Conservation (phyloP, 2,113 vertebrate genomes). For the Protomyctophum bolini region DNA sequence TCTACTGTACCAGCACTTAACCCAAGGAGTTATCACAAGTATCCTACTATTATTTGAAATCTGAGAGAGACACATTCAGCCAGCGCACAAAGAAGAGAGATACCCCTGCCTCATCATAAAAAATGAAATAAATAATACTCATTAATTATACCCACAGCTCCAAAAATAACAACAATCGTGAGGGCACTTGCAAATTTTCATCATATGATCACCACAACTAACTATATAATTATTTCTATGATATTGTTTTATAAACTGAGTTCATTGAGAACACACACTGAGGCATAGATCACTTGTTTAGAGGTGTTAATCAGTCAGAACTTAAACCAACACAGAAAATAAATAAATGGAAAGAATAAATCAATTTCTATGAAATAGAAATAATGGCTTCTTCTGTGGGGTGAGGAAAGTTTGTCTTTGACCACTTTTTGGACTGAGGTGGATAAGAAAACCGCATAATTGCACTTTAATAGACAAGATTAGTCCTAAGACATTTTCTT, state of each 20-base stretch:
- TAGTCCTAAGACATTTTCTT: constrained; percentile 46
- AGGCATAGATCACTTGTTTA: constrained; percentile 66
- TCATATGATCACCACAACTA: constrained; percentile 78
- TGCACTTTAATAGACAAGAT: constrained; percentile 72
- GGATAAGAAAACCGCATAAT: constrained; percentile 71
- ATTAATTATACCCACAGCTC: constrained; percentile 68
- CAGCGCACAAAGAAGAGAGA: constrained; percentile 52
- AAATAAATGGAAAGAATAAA: constrained; percentile 27
- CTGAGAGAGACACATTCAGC: constrained; percentile 73
- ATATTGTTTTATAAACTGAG: constrained; percentile 67
- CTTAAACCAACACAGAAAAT: constrained; percentile 46
- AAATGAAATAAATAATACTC: constrained; percentile 63
- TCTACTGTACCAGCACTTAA: neutral
- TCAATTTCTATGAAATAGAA: constrained; percentile 50
- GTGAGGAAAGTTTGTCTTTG: constrained; percentile 42
- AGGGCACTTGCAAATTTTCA: constrained; percentile 79
- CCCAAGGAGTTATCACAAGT: constrained; percentile 22
- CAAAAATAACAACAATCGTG: constrained; percentile 70
- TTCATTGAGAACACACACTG: constrained; percentile 71
- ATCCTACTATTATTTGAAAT: constrained; percentile 29
- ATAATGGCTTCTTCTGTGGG: constrained; percentile 60
- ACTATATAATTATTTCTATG: constrained; percentile 65
- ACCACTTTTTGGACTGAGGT: constrained; percentile 56
- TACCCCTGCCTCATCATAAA: constrained; percentile 60
- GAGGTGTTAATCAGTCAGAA: constrained; percentile 56